phyloP scores from a whole-genome alignment of 2,113 vertebrate genomes.

The Neofelis nebulosa region DNA sequence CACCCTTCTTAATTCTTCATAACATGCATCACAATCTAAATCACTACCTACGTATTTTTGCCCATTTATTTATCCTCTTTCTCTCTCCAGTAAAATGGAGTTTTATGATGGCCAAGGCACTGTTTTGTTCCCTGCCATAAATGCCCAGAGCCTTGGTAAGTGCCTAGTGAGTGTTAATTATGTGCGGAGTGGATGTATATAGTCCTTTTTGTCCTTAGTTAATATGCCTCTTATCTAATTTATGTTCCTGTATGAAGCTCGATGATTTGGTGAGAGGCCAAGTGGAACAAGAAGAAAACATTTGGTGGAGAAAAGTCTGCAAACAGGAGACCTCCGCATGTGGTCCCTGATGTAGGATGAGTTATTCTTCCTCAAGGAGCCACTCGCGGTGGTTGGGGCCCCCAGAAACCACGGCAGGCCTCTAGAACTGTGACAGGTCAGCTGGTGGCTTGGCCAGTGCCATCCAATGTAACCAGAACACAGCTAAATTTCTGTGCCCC shows the following conservation, averaged over 20 bases:
- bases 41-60: not conserved
- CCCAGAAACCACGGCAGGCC: not conserved
- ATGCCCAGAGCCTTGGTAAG: not conserved
- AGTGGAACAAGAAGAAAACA: constrained; percentile 24
- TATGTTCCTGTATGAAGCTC: not conserved
- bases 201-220: constrained; percentile 20
- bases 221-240: constrained; percentile 1
- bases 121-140: constrained; percentile 10
- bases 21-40: not conserved
- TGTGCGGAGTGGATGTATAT: not conserved
- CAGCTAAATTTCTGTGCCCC: not conserved
- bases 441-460: not conserved
- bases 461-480: not conserved
- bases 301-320: not conserved
- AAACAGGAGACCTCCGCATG: not conserved
- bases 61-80: not conserved
- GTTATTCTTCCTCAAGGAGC: not conserved
- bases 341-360: not conserved
- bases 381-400: not conserved
- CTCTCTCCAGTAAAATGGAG: not conserved
- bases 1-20: not conserved
- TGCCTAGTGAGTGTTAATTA: not conserved
- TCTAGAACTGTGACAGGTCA: not conserved
- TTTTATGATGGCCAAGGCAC: constrained; percentile 17
- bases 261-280: not conserved